phyloP scores from a whole-genome alignment of 2,797 vertebrate species.

The Etheostoma nigrum region DNA sequence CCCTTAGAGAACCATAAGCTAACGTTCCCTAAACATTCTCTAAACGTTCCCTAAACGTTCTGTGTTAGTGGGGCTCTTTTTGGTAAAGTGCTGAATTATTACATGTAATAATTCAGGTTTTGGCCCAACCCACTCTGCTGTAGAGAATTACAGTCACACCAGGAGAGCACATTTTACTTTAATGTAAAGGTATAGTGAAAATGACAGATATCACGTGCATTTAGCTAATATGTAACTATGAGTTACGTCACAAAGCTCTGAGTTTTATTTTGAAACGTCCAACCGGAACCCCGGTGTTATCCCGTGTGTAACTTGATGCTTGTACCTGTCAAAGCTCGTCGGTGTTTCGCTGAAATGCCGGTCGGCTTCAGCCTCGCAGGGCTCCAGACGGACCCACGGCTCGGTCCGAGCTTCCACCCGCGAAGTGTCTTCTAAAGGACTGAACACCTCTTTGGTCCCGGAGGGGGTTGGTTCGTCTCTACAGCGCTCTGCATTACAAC shows the following conservation, averaged over 20 bases:
- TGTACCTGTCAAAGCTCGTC: slow-evolving; percentile 54
- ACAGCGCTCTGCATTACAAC: slow-evolving; percentile 38
- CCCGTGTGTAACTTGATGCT: not conserved
- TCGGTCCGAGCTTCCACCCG: accelerated
- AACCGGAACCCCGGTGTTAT: not conserved
- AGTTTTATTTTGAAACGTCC: slow-evolving; percentile 43
- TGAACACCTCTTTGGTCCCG: not conserved
- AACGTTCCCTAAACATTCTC: no score
- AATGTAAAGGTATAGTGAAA: not conserved
- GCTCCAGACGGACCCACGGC: not conserved
- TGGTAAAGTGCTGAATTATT: not conserved
- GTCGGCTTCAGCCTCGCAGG: slow-evolving; percentile 9
- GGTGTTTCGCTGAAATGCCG: slow-evolving; percentile 43
- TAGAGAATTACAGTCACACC: not conserved
- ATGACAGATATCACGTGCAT: not conserved
- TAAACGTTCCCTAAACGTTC: no score
- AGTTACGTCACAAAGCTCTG: slow-evolving; percentile 2
- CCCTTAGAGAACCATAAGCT: no score
- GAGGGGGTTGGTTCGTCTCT: not conserved
- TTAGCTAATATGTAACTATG: not conserved
- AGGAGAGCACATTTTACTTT: not conserved
- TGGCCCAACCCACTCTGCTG: no score
- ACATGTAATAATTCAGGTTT: no score
- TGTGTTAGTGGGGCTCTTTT: no score
- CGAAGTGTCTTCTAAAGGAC: not conserved